These are phyloP conservation scores for Sandelia bainsii DNA, from an alignment of 2,797 vertebrate genomes.

Conservation along the genomic window DNA sequence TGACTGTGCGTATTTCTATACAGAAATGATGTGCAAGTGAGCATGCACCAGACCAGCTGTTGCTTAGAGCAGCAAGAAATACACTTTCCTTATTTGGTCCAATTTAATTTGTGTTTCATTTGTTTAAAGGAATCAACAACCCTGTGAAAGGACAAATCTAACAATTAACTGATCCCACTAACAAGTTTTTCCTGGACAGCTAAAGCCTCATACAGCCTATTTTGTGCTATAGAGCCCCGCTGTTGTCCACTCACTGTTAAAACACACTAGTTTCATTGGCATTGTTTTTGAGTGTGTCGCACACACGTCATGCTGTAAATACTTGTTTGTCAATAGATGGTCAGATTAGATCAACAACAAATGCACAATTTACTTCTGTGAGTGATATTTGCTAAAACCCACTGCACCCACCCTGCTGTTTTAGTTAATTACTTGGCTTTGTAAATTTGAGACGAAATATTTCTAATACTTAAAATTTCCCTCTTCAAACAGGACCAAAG, in stretches of 20 bases:
- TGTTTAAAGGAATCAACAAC: constrained; percentile 1
- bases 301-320: background rate
- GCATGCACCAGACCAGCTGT: constrained; percentile 1
- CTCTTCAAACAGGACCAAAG: background rate
- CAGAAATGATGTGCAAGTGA: constrained; percentile 13
- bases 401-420: background rate
- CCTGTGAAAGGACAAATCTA: background rate
- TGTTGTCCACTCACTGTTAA: background rate
- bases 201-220: background rate
- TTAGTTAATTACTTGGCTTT: background rate
- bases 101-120: background rate
- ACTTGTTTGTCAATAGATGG: too few relatives aligned
- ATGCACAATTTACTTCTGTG: background rate
- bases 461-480: background rate
- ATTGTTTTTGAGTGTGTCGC: background rate
- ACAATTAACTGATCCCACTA: background rate
- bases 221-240: background rate
- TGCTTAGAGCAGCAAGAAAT: background rate
- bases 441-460: too few relatives aligned
- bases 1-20: constrained; percentile 49
- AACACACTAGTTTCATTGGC: background rate
- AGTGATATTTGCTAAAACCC: background rate
- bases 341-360: background rate
- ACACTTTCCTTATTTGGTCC: background rate
- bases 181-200: background rate